Conservation (phyloP, 2,888 invertebrate species). For the Torymus texanus region DNA sequence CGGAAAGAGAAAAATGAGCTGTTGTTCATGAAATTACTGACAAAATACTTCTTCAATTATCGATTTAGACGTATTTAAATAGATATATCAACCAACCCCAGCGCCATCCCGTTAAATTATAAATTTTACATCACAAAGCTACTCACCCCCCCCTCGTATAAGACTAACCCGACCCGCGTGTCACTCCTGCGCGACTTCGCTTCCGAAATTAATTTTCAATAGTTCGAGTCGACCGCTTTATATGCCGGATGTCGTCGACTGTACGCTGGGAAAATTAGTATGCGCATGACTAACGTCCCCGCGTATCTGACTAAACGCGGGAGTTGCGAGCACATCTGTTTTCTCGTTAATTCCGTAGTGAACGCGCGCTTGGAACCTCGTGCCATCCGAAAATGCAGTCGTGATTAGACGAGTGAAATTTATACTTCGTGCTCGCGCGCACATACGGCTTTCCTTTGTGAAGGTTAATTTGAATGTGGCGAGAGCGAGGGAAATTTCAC, state of each 20-base stretch:
- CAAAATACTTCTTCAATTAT: no score
- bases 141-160: no score
- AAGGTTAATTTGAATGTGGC: no score
- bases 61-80: neutral
- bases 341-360: conserved; percentile 20
- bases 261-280: conserved; percentile 36
- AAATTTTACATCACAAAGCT: neutral
- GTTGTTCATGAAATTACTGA: no score
- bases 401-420: no score
- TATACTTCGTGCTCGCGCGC: no score
- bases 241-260: conserved; percentile 43
- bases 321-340: conserved; percentile 19
- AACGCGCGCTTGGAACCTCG: neutral
- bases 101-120: neutral
- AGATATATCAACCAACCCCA: neutral
- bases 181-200: neutral
- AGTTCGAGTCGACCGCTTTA: conserved; percentile 2
- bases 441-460: no score
- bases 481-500: no score
- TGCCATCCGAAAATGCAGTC: neutral
- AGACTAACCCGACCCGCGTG: neutral
- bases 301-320: conserved; percentile 2
- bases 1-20: neutral
- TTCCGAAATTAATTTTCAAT: conserved; percentile 46
- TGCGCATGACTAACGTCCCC: conserved; percentile 43